Conservation (phyloP, 2,888 invertebrate genomes). For the Trilocha varians region DNA sequence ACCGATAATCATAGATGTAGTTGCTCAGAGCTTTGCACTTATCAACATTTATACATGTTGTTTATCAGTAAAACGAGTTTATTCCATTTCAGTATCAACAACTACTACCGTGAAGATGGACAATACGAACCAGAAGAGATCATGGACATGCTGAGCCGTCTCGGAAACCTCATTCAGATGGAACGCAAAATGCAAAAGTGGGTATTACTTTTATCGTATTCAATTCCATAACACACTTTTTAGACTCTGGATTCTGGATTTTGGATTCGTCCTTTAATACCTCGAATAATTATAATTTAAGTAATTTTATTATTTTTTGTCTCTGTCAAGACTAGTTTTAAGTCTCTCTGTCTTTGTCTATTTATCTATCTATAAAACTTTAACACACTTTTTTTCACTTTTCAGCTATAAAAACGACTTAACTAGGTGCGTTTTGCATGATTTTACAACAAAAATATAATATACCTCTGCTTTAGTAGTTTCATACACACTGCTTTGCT, state of each 20-base stretch:
- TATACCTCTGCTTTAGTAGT: background rate
- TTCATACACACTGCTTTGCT: too few relatives aligned
- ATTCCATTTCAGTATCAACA: slow-evolving; percentile 41
- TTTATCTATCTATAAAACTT: background rate
- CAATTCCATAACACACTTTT: too few relatives aligned
- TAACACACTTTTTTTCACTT: slow-evolving; percentile 30
- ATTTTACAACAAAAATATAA: too few relatives aligned
- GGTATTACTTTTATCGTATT: slow-evolving; percentile 40
- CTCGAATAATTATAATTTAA: too few relatives aligned
- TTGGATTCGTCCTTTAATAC: too few relatives aligned
- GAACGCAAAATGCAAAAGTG: slow-evolving; percentile 87
- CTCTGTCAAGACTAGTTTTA: too few relatives aligned
- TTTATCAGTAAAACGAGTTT: too few relatives aligned
- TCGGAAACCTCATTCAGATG: slow-evolving; percentile 82
- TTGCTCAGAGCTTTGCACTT: too few relatives aligned
- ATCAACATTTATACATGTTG: too few relatives aligned
- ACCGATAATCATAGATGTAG: too few relatives aligned
- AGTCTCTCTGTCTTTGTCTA: background rate
- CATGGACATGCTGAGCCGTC: slow-evolving; percentile 81
- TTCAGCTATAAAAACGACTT: slow-evolving; percentile 63
- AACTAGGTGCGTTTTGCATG: slow-evolving; percentile 48
- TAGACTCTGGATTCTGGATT: too few relatives aligned
- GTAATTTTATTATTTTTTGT: too few relatives aligned
- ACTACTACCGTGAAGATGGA: slow-evolving; percentile 72
- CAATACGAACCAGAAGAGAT: slow-evolving; percentile 86